A percentile compares a stretch with the other conserved stretches of the same genome.
Conservation (phyloP, 2,797 vertebrate species). For the Pagetopsis macropterus region DNA sequence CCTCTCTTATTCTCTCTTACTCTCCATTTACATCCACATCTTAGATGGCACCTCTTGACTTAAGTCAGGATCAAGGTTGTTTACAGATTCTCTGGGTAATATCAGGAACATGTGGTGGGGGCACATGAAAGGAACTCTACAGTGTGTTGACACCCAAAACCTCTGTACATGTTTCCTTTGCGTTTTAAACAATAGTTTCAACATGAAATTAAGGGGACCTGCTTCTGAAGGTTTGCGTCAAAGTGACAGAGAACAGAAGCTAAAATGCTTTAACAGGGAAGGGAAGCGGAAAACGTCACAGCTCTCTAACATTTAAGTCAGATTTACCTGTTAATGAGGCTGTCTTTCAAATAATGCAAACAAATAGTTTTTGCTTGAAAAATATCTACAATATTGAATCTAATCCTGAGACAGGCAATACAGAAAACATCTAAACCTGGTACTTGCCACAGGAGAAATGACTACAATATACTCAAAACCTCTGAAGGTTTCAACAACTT, state of each 20-base stretch:
- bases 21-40: conserved; percentile 79
- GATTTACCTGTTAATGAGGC: conserved; percentile 4
- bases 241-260: conserved; percentile 69
- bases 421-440: neutral
- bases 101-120: conserved; percentile 77
- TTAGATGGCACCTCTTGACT: conserved; percentile 84
- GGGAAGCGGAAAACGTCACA: conserved; percentile 24
- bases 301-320: conserved; percentile 21
- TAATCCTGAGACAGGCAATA: neutral
- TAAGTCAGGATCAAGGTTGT: conserved; percentile 80
- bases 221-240: conserved; percentile 59
- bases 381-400: neutral
- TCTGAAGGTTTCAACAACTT: conserved; percentile 39
- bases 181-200: conserved; percentile 68
- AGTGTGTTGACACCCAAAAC: conserved; percentile 66
- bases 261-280: conserved; percentile 29
- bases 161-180: conserved; percentile 72
- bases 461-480: conserved; percentile 37
- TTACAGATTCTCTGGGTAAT: conserved; percentile 76
- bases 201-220: conserved; percentile 69
- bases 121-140: conserved; percentile 71
- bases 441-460: conserved; percentile 19
- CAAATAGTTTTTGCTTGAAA: neutral
- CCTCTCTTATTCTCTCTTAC: conserved; percentile 73
- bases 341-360: neutral